A percentile compares a stretch with the other conserved stretches of the same genome.
phyloP scores from a whole-genome alignment of 2,113 vertebrate genomes.

The Rhegmatorhina hoffmannsi region DNA sequence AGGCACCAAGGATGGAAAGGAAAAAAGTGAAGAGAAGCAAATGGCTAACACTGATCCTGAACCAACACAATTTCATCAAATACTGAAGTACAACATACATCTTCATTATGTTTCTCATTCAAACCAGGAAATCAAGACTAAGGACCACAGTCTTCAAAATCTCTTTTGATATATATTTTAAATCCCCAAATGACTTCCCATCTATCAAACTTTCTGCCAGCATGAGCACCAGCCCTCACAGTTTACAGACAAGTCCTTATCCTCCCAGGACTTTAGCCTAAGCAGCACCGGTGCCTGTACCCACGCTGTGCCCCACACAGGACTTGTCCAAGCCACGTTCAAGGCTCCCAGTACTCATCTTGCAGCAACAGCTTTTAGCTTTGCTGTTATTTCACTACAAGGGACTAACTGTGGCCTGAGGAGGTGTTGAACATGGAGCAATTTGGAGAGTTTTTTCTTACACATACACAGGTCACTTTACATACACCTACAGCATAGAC shows the following conservation, averaged over 20 bases:
- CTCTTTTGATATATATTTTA: background rate
- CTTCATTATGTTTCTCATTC: background rate
- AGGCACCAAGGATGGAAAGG: background rate
- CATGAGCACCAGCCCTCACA: background rate
- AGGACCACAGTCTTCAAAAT: background rate
- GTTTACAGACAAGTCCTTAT: background rate
- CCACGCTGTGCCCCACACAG: background rate
- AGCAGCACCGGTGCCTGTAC: background rate
- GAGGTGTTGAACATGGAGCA: background rate
- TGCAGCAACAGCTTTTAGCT: background rate
- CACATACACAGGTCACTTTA: background rate
- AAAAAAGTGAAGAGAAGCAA: background rate
- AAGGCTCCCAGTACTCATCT: background rate
- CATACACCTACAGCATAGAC: background rate
- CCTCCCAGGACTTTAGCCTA: background rate
- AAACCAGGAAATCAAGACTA: constrained; percentile 16
- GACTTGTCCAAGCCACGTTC: background rate
- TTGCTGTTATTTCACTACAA: background rate
- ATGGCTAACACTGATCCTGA: background rate
- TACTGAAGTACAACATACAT: background rate
- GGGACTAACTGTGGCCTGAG: background rate
- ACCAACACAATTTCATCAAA: constrained; percentile 11
- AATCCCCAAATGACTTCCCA: background rate
- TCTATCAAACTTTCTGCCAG: background rate
- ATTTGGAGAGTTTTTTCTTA: background rate